phyloP scores from a whole-genome alignment of 2,888 invertebrate genomes.

The Caenorhabditis uteleia region DNA sequence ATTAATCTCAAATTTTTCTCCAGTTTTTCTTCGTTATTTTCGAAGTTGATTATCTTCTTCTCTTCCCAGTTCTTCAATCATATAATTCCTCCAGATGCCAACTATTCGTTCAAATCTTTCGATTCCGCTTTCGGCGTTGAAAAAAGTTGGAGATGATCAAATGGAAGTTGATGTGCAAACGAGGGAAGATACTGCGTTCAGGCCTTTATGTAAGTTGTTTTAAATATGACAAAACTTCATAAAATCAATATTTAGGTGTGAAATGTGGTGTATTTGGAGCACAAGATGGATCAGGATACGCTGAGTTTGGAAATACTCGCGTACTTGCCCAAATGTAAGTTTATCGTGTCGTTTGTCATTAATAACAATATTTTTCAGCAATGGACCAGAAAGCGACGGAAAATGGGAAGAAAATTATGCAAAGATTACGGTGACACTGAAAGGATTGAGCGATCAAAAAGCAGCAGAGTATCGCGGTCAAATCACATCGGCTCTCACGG shows the following conservation, averaged over 20 bases:
- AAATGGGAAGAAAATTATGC: conserved; percentile 36
- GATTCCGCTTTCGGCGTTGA: not conserved
- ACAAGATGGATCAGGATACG: conserved; percentile 51
- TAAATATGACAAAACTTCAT: not conserved
- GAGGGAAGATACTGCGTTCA: conserved; percentile 5
- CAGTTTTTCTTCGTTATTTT: not conserved
- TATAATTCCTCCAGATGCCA: conserved; percentile 1
- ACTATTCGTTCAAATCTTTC: conserved; percentile 4
- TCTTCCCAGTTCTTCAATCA: not conserved
- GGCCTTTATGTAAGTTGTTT: conserved; percentile 21
- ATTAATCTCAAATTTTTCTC: not conserved
- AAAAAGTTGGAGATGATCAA: conserved; percentile 3
- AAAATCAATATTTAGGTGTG: conserved; percentile 24
- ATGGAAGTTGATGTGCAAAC: conserved; percentile 5
- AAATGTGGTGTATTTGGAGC: conserved; percentile 53
- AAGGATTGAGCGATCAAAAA: conserved; percentile 30
- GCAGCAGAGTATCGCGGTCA: conserved; percentile 36
- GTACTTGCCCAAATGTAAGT: conserved; percentile 50
- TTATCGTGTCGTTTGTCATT: not conserved
- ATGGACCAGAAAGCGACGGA: conserved; percentile 32
- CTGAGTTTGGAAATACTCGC: conserved; percentile 50
- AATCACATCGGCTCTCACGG: conserved; percentile 34
- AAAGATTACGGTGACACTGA: conserved; percentile 22
- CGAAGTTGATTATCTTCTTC: not conserved
- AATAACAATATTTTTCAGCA: conserved; percentile 11